Conservation (phyloP, 2,113 vertebrate genomes). For the Anser cygnoides region DNA sequence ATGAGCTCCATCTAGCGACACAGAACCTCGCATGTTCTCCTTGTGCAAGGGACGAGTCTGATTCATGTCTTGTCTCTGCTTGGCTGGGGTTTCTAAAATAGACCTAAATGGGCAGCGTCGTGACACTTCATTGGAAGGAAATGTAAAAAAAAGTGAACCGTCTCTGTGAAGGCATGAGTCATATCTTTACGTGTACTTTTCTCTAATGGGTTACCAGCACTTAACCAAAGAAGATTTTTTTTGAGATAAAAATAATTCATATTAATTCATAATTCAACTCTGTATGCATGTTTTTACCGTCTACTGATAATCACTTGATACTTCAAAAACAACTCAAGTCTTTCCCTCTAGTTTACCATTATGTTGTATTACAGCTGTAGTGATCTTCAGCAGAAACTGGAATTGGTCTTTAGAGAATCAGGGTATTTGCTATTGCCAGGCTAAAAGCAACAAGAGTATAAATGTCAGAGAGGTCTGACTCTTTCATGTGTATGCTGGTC, state of each 20-base stretch:
- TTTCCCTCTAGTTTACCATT: background rate
- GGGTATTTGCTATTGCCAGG: background rate
- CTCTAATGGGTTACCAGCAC: background rate
- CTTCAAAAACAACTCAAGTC: background rate
- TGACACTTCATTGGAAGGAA: background rate
- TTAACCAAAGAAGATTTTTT: background rate
- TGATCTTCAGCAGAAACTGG: background rate
- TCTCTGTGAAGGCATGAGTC: background rate
- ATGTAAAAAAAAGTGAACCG: background rate
- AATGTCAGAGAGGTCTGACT: background rate
- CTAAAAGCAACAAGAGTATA: background rate
- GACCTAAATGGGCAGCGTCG: background rate
- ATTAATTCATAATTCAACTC: background rate
- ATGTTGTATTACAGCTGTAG: background rate
- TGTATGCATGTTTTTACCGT: background rate
- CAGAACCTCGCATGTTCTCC: fast-evolving
- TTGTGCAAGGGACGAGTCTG: fast-evolving
- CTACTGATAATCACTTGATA: background rate
- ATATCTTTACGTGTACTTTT: background rate
- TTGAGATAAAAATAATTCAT: background rate
- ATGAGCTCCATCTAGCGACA: constrained; percentile 66
- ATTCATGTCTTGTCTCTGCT: background rate
- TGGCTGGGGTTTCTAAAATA: background rate
- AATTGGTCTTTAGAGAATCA: fast-evolving
- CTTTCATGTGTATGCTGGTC: background rate